Percentiles rank a stretch among this genome's conserved stretches.
Conservation (phyloP, 2,113 vertebrate genomes). For the Xenopus laevis region DNA sequence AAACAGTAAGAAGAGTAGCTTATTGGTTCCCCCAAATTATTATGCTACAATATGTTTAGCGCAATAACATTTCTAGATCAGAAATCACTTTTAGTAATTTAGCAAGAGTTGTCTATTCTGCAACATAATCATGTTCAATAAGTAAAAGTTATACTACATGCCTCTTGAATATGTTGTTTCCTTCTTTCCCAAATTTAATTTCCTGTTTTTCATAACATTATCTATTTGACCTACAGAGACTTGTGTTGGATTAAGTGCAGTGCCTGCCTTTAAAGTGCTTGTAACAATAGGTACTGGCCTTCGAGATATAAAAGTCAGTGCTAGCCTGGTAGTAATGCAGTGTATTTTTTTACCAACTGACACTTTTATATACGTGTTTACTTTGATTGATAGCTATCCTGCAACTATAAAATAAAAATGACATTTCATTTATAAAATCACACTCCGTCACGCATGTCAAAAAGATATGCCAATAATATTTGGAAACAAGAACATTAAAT, state of each 20-base stretch:
- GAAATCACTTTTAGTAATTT: too few species aligned
- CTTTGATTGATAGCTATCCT: conserved; percentile 29
- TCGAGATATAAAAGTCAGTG: background rate
- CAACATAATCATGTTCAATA: too few species aligned
- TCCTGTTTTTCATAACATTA: too few species aligned
- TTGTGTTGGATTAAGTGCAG: background rate
- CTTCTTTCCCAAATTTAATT: too few species aligned
- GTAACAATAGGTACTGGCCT: background rate
- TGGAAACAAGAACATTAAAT: conserved; percentile 35
- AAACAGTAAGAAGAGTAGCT: too few species aligned
- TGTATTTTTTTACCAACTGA: background rate
- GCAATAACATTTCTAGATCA: too few species aligned
- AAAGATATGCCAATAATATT: conserved; percentile 30
- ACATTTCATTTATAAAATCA: conserved; percentile 21
- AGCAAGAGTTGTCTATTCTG: too few species aligned
- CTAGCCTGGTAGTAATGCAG: background rate
- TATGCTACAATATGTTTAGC: too few species aligned
- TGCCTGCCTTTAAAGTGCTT: background rate
- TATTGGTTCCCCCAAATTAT: too few species aligned
- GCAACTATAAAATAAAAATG: conserved; percentile 9
- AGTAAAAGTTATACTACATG: too few species aligned
- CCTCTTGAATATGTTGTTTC: too few species aligned
- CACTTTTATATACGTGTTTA: conserved; percentile 17
- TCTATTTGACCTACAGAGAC: background rate
- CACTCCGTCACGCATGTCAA: conserved; percentile 17